These are phyloP conservation scores for Rotaria socialis DNA, from an alignment of 2,888 invertebrate genomes.

Conservation along the genomic window DNA sequence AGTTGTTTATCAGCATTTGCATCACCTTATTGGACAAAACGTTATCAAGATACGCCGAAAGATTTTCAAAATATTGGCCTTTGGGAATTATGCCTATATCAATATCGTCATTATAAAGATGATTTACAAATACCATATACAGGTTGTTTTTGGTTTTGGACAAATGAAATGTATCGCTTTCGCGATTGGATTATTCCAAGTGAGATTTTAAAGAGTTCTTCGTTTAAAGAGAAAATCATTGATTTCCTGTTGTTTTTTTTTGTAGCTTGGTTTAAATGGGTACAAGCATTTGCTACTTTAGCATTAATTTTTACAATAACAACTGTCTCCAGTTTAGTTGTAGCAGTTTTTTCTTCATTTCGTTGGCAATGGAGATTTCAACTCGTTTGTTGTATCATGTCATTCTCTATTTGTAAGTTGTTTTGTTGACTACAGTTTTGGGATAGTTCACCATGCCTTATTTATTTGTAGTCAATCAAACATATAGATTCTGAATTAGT, in stretches of 20 bases:
- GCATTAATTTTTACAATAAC: conserved; percentile 68
- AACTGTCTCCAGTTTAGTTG: conserved; percentile 41
- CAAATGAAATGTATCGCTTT: conserved; percentile 75
- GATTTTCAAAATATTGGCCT: conserved; percentile 82
- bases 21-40: conserved; percentile 51
- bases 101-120: conserved; percentile 76
- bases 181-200: conserved; percentile 77
- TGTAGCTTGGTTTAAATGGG: conserved; percentile 81
- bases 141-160: conserved; percentile 91
- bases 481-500: no score
- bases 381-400: background rate
- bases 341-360: conserved; percentile 31
- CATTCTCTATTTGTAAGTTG: conserved; percentile 3
- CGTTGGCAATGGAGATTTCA: conserved; percentile 14
- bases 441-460: no score
- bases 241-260: conserved; percentile 50
- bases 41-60: conserved; percentile 62
- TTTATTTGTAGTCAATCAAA: no score
- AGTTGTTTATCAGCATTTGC: conserved; percentile 49
- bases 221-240: no score
- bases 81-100: conserved; percentile 84
- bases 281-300: conserved; percentile 83
- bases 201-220: conserved; percentile 58
- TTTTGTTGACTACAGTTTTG: no score
- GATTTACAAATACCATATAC: conserved; percentile 79